Evolutionary conservation across 2,797 vertebrate species (phyloP), one percentile per base, ranked within the genome.

Genomic region (Coccyzus lansbergi): DNA sequence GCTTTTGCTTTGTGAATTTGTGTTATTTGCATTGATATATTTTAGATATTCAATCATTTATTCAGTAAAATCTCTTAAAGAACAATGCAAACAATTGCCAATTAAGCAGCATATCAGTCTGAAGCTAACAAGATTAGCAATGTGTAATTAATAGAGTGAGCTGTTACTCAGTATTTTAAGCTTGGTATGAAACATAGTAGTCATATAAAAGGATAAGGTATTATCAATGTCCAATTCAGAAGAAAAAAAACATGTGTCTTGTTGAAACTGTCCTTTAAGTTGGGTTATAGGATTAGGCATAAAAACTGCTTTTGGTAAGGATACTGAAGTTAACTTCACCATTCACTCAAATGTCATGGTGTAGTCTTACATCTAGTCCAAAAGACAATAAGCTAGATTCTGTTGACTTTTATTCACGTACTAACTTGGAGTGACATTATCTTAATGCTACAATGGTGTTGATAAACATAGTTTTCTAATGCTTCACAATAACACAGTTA

Each of bases 121-220:
- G 93, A 76, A 83, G 12, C 34, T 49, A 49, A 91, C 40, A 85
- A 89, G 95, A 94, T 90, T 72, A 72, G 6, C 70, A 67, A 52
- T 56, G 72, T 82, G 9, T 26, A 88, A 72, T 84, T 55, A 93
- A 59, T 29, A 76, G 14, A 46, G 18, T 77, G 48, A 93, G 62
- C 79, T 91, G 52, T 92, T 77, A 83, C 29, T 95, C 87, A 60
- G 56, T 72, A 83, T 3, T 83, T 55, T 88, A 95, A 92, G 12
- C 75, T 85, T 71, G 74, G 52, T 65, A 51, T 26, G 29, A 38
- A 86, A 8, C 36, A 76, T 24, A 91, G 59, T 24, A 86, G 44
- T 10, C 56, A 53, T 67, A 60, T 74, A 68, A 71, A 87, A 82
- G 25, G n/a, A 51, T 64, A 85, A 3, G 11, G 48, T 44, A 80